A percentile compares a stretch with the other conserved stretches of the same genome.
Conservation (phyloP, 30 jellyfish, hydroid and myxozoan genomes). For the Aurelia aurita complex sp. Pacific region DNA sequence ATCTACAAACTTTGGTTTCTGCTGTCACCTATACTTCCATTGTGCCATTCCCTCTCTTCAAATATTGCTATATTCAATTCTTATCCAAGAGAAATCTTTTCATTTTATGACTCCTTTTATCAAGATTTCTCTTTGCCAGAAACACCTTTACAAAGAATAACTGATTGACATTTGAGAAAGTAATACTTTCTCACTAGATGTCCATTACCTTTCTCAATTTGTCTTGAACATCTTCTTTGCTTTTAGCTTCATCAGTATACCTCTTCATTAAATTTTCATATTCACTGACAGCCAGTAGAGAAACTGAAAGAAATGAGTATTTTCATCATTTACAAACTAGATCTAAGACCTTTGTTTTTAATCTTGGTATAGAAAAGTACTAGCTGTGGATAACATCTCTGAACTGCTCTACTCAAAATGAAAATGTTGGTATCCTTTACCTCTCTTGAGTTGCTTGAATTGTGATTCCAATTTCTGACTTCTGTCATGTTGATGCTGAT, state of each 20-base stretch:
- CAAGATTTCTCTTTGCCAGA: no score
- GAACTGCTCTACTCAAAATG: no score
- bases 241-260: conserved; percentile 54
- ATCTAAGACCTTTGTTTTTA: not conserved
- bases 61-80: no score
- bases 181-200: not conserved
- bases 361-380: not conserved
- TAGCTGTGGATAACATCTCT: not conserved
- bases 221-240: conserved; percentile 34
- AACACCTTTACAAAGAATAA: not conserved
- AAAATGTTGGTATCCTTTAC: not conserved
- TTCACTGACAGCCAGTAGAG: conserved; percentile 88
- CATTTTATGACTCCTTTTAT: no score
- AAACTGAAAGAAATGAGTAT: conserved; percentile 34
- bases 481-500: conserved; percentile 49
- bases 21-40: no score
- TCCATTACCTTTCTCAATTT: conserved; percentile 60
- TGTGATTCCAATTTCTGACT: conserved; percentile 67
- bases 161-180: not conserved
- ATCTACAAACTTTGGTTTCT: not conserved
- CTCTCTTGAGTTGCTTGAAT: conserved; percentile 87
- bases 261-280: conserved; percentile 74
- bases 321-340: not conserved
- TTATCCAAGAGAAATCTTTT: no score
- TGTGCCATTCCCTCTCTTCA: no score